phyloP scores from a whole-genome alignment of 2,888 invertebrate genomes.

The Apodemia duryi region DNA sequence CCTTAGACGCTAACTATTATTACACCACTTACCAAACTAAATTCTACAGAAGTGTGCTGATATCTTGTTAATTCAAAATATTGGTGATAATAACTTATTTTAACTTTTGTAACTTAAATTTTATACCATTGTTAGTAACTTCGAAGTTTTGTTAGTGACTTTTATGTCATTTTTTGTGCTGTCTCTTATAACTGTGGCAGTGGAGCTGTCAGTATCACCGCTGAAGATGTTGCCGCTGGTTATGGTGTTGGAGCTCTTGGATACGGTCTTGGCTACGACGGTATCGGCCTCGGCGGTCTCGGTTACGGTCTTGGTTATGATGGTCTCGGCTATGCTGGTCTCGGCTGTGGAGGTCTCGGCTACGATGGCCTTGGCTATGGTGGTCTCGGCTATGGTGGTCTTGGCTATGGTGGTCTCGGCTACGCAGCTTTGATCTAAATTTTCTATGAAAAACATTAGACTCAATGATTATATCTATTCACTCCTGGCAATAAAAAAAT shows the following conservation, averaged over 20 bases:
- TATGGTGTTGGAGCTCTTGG: conserved; percentile 19
- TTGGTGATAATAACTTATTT: not conserved
- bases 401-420: no score
- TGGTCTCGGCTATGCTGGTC: conserved; percentile 20
- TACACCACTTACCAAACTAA: not conserved
- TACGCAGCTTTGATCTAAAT: no score
- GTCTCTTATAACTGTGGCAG: no score
- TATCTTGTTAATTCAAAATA: not conserved
- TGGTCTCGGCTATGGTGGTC: no score
- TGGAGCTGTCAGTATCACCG: no score
- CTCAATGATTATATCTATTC: no score
- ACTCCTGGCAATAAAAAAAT: no score
- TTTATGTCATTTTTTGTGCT: no score
- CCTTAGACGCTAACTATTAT: not conserved
- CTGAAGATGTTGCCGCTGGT: conserved; percentile 18
- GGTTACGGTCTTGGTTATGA: not conserved
- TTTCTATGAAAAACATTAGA: no score
- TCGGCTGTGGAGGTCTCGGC: no score
- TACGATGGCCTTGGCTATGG: no score
- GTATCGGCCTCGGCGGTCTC: conserved; percentile 11
- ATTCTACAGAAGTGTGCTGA: not conserved
- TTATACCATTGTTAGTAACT: not conserved
- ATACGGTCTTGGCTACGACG: conserved; percentile 7
- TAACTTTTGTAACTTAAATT: not conserved
- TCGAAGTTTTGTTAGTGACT: not conserved